Conservation (phyloP, 2,113 vertebrate species). For the Pelobates fuscus region DNA sequence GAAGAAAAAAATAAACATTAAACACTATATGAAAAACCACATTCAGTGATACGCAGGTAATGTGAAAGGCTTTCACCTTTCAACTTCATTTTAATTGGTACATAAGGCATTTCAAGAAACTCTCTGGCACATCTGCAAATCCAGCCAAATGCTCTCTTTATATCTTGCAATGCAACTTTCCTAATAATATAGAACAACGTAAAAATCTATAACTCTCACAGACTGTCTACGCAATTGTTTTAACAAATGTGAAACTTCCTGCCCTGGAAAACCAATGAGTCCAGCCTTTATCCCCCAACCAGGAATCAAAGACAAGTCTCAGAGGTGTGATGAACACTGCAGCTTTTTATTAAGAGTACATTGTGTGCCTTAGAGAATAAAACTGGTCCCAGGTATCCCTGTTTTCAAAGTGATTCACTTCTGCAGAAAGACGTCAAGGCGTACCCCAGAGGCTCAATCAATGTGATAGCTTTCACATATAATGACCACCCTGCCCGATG, state of each 20-base stretch:
- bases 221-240: not conserved
- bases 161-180: not conserved
- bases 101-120: not conserved
- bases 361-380: not conserved
- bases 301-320: conserved; percentile 6
- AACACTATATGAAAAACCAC: no score
- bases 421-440: not conserved
- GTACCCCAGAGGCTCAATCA: no score
- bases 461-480: no score
- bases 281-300: not conserved
- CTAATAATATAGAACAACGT: not conserved
- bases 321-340: not conserved
- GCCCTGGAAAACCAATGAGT: not conserved
- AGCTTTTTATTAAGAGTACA: not conserved
- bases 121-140: not conserved
- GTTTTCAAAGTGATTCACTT: not conserved
- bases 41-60: not conserved
- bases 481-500: no score
- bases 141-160: conserved; percentile 1
- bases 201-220: conserved; percentile 10
- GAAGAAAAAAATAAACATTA: no score
- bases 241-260: conserved; percentile 3
- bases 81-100: not conserved
- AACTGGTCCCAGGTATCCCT: no score
- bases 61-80: not conserved